Percentiles rank a stretch among this genome's conserved stretches.
Evolutionary conservation across 2,797 vertebrate genomes (phyloP).

Genomic region (Toxotes lorentzi): DNA sequence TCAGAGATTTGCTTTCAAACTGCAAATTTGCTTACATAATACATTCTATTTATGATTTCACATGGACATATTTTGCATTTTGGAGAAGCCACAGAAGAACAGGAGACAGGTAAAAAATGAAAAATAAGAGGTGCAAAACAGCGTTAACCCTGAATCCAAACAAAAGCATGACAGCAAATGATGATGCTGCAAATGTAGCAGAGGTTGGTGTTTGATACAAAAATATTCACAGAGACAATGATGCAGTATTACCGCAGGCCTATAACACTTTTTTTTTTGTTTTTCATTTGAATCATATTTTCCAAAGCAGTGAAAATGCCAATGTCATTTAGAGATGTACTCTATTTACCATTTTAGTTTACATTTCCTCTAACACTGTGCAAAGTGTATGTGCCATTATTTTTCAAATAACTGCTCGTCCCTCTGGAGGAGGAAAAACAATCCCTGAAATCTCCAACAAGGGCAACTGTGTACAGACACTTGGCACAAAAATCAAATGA

Average conservation of each 20-base stretch:
- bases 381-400: conserved; percentile 18
- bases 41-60: conserved; percentile 3
- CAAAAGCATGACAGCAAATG: conserved; percentile 22
- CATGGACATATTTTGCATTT: conserved; percentile 7
- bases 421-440: conserved; percentile 40
- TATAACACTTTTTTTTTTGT: conserved; percentile 29
- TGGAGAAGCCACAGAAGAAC: conserved; percentile 31
- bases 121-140: conserved; percentile 26
- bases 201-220: conserved; percentile 24
- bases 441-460: conserved; percentile 43
- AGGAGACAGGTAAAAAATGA: neutral
- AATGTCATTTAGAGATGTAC: conserved; percentile 30
- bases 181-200: conserved; percentile 19
- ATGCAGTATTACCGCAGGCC: conserved; percentile 70
- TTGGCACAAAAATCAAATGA: conserved; percentile 55
- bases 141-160: conserved; percentile 22
- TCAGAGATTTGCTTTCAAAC: neutral
- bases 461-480: conserved; percentile 39
- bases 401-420: conserved; percentile 19
- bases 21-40: neutral
- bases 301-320: conserved; percentile 23
- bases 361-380: conserved; percentile 29
- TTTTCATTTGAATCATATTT: conserved; percentile 40
- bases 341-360: conserved; percentile 47
- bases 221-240: conserved; percentile 60